Percentiles rank a stretch among this genome's conserved stretches.
phyloP scores from a whole-genome alignment of 1,140 invertebrate species.

The Babylonia areolata region DNA sequence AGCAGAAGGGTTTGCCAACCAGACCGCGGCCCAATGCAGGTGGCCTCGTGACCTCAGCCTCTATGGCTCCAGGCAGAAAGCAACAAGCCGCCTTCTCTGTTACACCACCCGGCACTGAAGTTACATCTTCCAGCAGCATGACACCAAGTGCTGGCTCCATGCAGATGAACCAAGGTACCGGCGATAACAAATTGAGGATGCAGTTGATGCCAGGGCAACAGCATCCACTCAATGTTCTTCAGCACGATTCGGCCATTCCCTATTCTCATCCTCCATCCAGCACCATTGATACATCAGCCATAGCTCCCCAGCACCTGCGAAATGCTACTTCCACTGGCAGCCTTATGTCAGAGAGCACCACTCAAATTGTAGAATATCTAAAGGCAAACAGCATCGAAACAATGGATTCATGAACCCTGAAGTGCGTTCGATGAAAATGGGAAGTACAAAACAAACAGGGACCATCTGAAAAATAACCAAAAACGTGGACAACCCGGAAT shows the following conservation, averaged over 20 bases:
- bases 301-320: not conserved
- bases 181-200: not conserved
- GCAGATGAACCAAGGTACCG: not conserved
- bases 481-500: too few species aligned
- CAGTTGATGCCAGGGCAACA: not conserved
- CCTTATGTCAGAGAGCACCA: constrained; percentile 16
- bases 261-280: not conserved
- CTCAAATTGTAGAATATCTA: constrained; percentile 4
- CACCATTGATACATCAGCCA: not conserved
- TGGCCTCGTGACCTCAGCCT: not conserved
- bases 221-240: not conserved
- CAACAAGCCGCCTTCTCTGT: not conserved
- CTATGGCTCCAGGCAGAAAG: not conserved
- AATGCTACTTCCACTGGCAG: not conserved
- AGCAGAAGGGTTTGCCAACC: not conserved
- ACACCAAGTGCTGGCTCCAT: not conserved
- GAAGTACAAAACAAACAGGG: too few species aligned
- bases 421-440: too few species aligned
- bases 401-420: not conserved
- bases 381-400: constrained; percentile 17
- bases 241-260: not conserved
- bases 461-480: too few species aligned
- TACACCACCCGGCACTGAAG: not conserved
- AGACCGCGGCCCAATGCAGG: not conserved
- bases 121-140: not conserved